phyloP scores from a whole-genome alignment of 2,797 vertebrate species.

The Nyctibius grandis region DNA sequence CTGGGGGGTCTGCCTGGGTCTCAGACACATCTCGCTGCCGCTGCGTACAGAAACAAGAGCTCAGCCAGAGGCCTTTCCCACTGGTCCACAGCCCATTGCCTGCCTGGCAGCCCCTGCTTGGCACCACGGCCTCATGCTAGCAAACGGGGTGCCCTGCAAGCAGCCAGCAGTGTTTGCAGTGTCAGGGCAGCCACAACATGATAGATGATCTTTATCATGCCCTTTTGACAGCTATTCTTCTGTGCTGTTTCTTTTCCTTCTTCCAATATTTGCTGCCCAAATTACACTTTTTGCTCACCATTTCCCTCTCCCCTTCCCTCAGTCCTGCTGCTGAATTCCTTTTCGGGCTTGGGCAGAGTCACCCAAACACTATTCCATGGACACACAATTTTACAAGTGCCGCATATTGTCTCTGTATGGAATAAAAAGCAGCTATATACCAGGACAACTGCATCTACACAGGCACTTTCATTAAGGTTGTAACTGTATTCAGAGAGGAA shows the following conservation, averaged over 20 bases:
- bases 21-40: background rate
- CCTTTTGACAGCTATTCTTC: background rate
- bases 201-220: background rate
- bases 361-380: background rate
- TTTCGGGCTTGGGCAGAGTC: background rate
- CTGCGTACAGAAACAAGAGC: background rate
- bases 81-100: rapidly evolving
- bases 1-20: background rate
- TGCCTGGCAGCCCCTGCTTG: background rate
- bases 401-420: background rate
- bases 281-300: background rate
- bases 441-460: background rate
- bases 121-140: background rate
- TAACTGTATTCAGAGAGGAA: background rate
- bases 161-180: background rate
- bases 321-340: background rate
- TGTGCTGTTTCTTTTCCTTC: background rate
- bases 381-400: background rate
- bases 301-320: background rate
- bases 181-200: background rate
- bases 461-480: background rate
- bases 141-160: background rate
- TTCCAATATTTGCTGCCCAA: background rate
- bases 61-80: background rate
- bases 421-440: background rate